A percentile compares a stretch with the other conserved stretches of the same genome.
Conservation (phyloP, 2,113 vertebrate species). For the Parotia lawesii region DNA sequence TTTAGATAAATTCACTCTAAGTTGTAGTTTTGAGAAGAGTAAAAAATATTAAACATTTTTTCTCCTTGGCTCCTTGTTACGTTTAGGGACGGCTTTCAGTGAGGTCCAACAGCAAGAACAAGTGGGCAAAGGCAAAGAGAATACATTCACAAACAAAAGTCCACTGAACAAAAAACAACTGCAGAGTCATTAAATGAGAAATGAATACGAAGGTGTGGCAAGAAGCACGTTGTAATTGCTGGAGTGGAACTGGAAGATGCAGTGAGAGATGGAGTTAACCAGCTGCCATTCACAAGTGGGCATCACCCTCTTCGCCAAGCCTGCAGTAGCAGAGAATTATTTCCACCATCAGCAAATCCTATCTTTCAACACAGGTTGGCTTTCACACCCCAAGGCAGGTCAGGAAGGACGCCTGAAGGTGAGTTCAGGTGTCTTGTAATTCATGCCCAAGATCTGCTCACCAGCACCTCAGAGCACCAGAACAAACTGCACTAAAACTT, state of each 20-base stretch:
- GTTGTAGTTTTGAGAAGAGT: neutral
- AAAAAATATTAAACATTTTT: neutral
- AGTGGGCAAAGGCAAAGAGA: neutral
- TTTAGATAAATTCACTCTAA: neutral
- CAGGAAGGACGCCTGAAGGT: fast-evolving
- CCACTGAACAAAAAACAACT: neutral
- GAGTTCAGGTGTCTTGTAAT: neutral
- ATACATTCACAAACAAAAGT: neutral
- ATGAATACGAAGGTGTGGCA: neutral
- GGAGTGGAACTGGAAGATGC: fast-evolving
- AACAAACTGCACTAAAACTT: neutral
- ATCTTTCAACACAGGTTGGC: neutral
- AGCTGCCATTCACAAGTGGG: neutral
- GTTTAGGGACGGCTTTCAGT: neutral
- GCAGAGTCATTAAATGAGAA: neutral
- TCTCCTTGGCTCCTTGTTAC: neutral
- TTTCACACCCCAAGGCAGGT: neutral
- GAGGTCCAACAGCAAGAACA: neutral
- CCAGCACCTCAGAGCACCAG: neutral
- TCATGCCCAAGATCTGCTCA: neutral
- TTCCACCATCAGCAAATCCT: neutral
- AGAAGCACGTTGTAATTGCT: fast-evolving
- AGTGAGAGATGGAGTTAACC: neutral
- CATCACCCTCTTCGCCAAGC: neutral
- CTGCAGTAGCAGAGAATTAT: neutral